A percentile compares a stretch with the other conserved stretches of the same genome.
Conservation (phyloP, 2,888 invertebrate species). For the Rugalucina vietnamica region DNA sequence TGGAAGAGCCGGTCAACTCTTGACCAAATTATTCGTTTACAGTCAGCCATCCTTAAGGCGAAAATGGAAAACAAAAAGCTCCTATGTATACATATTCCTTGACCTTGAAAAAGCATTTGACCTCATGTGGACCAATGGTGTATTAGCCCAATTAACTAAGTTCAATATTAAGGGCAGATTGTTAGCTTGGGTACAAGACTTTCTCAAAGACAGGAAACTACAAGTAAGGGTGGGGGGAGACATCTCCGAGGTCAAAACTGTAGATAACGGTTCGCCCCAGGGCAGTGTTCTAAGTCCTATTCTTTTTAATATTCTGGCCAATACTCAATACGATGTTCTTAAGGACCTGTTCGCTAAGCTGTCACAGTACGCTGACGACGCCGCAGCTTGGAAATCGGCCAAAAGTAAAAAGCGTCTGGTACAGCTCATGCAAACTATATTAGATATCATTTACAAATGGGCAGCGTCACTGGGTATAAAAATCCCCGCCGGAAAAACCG, state of each 20-base stretch:
- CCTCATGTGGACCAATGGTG: background rate
- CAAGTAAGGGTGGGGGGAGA: background rate
- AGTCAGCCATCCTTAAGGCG: background rate
- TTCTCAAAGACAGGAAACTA: background rate
- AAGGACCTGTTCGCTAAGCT: background rate
- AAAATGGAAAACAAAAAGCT: background rate
- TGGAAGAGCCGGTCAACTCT: background rate
- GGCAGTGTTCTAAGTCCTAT: background rate
- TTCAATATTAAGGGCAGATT: background rate
- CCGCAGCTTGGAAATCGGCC: background rate
- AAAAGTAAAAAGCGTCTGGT: background rate
- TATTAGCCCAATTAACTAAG: background rate
- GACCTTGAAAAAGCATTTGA: too few relatives aligned
- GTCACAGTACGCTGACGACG: background rate
- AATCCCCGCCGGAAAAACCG: background rate
- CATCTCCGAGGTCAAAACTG: background rate
- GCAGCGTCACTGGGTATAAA: background rate
- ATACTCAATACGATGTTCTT: background rate
- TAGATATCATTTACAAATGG: background rate
- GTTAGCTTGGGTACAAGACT: background rate
- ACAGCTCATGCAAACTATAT: background rate
- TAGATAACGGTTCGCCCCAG: background rate
- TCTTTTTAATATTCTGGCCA: background rate
- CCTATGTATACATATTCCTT: too few relatives aligned
- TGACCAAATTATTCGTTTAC: background rate